Base-by-base conservation (phyloP, 2,888 invertebrate species). In the Parasteatoda lunata region DNA sequence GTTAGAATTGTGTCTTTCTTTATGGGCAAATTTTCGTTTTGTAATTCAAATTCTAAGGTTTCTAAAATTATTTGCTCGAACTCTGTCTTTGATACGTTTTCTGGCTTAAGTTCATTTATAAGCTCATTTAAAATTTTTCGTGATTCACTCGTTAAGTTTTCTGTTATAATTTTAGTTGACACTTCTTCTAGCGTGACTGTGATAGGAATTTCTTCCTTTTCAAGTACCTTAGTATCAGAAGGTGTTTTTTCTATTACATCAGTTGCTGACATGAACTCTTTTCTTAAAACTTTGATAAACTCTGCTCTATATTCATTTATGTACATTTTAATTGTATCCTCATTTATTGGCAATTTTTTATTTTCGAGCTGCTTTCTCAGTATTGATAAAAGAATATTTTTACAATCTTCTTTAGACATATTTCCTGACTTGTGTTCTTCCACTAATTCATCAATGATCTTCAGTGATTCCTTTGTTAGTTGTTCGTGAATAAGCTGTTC, bases 381-480 rank as follows among this genome's bases (percentile, higher is more conserved):
- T 47, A 15, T 65, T 73, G 72, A 65, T 48, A 66, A 49, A 0
- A 81, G n/a, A 1, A 64, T 6, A 9, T 49, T 64, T 81, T 64
- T n/a, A 13, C 66, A n/a, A 5, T 47, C 70, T 11, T 78, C 70
- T 5, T 54, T n/a, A 59, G 69, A 30, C 11, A 78, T 47, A 59
- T 45, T 48, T 70, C 70, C 59, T 30, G 68, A 47, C 11, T 78
- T 70, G 6, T 68, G 47, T 4, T 78, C 78, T 48, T 70, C 45
- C 45, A 68, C 77, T 4, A 66, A 8, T 80, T 80, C 51, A n/a
- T 65, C 48, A 45, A 70, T 64, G 45, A 49, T 45, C 76, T 75
- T 54, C 13, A 8, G n/a, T 48, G 15, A 45, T 48, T 47, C n/a
- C 15, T 9, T n/a, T 52, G 13, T 49, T 7, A 76, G n/a, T 76